Percentiles rank a stretch among this genome's conserved stretches.
These are phyloP conservation scores for Cantharis nigra DNA, from an alignment of 2,888 invertebrate genomes.

Conservation along the genomic window DNA sequence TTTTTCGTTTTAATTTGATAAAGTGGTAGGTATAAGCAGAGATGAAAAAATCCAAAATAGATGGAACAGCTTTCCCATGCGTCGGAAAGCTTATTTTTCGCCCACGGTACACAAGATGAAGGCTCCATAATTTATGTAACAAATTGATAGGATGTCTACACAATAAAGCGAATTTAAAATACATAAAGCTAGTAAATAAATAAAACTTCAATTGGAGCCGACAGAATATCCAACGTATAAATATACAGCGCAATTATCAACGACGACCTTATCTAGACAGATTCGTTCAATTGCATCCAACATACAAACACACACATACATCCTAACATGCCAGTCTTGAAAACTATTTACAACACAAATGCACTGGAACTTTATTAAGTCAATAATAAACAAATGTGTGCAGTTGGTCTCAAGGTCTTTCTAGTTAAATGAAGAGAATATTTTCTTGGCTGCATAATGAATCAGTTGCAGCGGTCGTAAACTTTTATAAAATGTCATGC, in stretches of 20 bases:
- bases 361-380: background rate
- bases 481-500: background rate
- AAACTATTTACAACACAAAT: slow-evolving; percentile 15
- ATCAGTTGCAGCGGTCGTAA: background rate
- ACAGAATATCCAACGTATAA: slow-evolving; percentile 30
- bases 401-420: slow-evolving; percentile 52
- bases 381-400: slow-evolving; percentile 22
- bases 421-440: slow-evolving; percentile 1
- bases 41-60: background rate
- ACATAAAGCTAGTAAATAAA: slow-evolving; percentile 35
- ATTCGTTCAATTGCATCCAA: slow-evolving; percentile 16
- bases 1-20: background rate
- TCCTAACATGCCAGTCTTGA: background rate
- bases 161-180: slow-evolving; percentile 20
- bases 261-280: slow-evolving; percentile 17
- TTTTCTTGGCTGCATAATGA: background rate
- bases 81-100: background rate
- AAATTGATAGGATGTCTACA: background rate
- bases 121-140: background rate
- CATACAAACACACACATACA: slow-evolving; percentile 5
- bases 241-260: slow-evolving; percentile 32
- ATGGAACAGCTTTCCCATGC: background rate
- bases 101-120: background rate
- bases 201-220: slow-evolving; percentile 36
- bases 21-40: background rate